A percentile compares a stretch with the other conserved stretches of the same genome.
phyloP scores from a whole-genome alignment of 2,888 invertebrate species.

The Himalopsyche japonica region DNA sequence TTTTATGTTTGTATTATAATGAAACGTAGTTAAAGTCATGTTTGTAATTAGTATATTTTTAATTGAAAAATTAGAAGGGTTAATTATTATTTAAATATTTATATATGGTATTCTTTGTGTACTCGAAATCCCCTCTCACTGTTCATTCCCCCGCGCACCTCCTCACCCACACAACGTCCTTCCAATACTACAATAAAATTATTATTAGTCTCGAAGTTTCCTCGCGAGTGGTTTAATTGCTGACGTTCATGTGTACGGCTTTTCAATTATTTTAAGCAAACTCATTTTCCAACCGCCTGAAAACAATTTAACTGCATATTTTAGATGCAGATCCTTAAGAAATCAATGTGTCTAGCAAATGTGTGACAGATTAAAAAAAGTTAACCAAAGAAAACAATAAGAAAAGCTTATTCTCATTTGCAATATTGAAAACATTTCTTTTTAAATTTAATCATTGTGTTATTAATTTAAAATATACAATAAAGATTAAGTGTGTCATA shows the following conservation, averaged over 20 bases:
- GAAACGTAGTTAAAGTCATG: too few relatives aligned
- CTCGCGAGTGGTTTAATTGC: slow-evolving; percentile 35
- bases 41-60: neutral
- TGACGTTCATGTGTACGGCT: slow-evolving; percentile 10
- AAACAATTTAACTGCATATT: neutral
- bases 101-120: neutral
- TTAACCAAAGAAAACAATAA: too few relatives aligned
- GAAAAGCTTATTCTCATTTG: too few relatives aligned
- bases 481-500: too few relatives aligned
- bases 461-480: too few relatives aligned
- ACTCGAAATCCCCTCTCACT: slow-evolving; percentile 37
- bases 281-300: neutral
- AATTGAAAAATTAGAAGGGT: neutral
- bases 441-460: too few relatives aligned
- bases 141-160: slow-evolving; percentile 44
- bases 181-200: slow-evolving; percentile 27
- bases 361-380: neutral
- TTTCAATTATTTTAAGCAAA: neutral
- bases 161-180: slow-evolving; percentile 42
- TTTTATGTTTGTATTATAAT: too few relatives aligned
- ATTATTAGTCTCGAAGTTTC: slow-evolving; percentile 39
- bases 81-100: neutral
- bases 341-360: neutral
- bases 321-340: neutral
- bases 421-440: too few relatives aligned